These are phyloP conservation scores for Chelon labrosus DNA, from an alignment of 2,797 vertebrate genomes.

Conservation along the genomic window DNA sequence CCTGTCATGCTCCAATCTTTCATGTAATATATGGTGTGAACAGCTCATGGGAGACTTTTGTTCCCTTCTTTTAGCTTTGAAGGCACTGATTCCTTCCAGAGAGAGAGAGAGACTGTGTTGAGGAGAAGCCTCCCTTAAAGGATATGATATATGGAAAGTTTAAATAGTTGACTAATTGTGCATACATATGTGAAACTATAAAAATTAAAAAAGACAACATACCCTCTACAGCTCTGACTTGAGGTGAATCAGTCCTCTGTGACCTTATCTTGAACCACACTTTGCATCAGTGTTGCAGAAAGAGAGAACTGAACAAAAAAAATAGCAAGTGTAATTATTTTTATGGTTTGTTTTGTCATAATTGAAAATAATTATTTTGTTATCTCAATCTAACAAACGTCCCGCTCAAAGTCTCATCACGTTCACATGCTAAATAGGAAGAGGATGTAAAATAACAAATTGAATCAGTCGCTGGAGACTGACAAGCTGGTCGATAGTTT, in stretches of 20 bases:
- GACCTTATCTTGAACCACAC: constrained; percentile 8
- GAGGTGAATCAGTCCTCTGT: constrained; percentile 25
- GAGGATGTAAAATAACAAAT: constrained; percentile 9
- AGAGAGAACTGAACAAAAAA: constrained; percentile 1
- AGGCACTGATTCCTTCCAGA: constrained; percentile 12
- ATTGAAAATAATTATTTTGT: neutral
- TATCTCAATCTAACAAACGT: neutral
- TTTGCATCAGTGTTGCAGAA: neutral
- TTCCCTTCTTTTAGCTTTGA: constrained; percentile 20
- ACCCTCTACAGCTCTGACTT: constrained; percentile 2
- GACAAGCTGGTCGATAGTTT: neutral
- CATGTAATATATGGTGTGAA: constrained; percentile 4
- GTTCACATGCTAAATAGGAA: neutral
- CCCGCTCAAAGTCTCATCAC: neutral
- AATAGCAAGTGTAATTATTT: constrained; percentile 7
- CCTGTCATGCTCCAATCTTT: constrained; percentile 3
- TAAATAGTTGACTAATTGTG: constrained; percentile 3
- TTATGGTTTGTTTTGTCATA: constrained; percentile 27
- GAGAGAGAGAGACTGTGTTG: neutral
- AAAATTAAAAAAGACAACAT: neutral
- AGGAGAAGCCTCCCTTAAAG: no score
- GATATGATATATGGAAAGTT: constrained; percentile 4
- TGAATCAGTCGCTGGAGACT: neutral
- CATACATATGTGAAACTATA: neutral
- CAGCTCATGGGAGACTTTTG: constrained; percentile 21